phyloP scores from a whole-genome alignment of 2,797 vertebrate species.

The Melanotaenia nigrans region DNA sequence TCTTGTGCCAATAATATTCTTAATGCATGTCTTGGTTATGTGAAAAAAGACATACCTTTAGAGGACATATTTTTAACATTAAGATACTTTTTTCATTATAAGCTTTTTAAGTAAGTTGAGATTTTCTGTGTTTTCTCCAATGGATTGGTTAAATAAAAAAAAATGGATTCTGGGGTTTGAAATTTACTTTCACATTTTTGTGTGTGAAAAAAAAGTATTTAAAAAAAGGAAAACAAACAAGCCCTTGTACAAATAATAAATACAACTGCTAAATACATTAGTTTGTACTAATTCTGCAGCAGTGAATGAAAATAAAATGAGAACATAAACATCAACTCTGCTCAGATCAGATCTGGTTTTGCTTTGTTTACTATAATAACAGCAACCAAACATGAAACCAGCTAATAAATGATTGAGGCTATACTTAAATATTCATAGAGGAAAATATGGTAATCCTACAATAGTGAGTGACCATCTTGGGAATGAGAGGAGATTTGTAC shows the following conservation, averaged over 20 bases:
- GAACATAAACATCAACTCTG: neutral
- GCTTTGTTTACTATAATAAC: constrained; percentile 18
- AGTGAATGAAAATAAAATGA: no score
- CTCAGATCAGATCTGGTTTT: constrained; percentile 6
- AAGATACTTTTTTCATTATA: no score
- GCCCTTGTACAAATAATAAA: neutral
- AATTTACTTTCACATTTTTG: neutral
- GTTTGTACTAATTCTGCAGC: no score
- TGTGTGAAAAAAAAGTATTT: neutral
- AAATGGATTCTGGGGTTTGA: neutral
- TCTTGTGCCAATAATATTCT: no score
- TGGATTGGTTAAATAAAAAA: no score
- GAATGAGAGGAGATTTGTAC: no score
- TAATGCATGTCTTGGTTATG: no score
- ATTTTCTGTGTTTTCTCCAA: no score
- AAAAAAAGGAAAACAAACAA: no score
- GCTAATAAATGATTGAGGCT: constrained; percentile 62
- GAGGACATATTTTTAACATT: no score
- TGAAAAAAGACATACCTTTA: no score
- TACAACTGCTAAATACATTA: neutral
- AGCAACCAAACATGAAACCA: constrained; percentile 49
- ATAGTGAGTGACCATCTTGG: neutral
- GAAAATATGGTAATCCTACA: constrained; percentile 50
- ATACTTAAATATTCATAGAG: constrained; percentile 69
- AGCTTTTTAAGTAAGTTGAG: no score